A percentile compares a stretch with the other conserved stretches of the same genome.
Conservation (phyloP, 2,113 vertebrate species). For the Mustela nigripes region DNA sequence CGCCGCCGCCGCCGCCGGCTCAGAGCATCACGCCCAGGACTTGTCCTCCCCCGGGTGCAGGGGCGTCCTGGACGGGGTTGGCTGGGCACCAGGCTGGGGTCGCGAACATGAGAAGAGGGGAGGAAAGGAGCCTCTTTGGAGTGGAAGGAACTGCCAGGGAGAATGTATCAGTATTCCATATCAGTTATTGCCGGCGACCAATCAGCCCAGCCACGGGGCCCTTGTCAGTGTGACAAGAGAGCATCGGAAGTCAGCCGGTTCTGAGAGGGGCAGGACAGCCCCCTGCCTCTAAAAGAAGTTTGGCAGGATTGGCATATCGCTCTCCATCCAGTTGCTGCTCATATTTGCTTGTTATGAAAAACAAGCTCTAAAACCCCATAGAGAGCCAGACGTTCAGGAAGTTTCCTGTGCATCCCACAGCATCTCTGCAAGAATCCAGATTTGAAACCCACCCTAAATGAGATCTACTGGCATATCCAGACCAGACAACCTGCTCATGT, state of each 20-base stretch:
- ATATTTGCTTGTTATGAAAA: slow-evolving; percentile 6
- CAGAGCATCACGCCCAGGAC: slow-evolving; percentile 78
- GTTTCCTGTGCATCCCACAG: not conserved
- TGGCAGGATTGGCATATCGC: not conserved
- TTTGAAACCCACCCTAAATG: not conserved
- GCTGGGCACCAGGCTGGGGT: slow-evolving; percentile 13
- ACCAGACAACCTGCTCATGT: not conserved
- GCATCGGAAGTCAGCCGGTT: slow-evolving; percentile 75
- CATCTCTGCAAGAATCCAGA: not conserved
- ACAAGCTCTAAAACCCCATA: not conserved
- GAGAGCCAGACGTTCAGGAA: not conserved
- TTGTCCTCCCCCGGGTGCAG: slow-evolving; percentile 65
- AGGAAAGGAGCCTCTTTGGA: slow-evolving; percentile 79
- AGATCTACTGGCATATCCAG: not conserved
- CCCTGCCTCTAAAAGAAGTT: slow-evolving; percentile 3
- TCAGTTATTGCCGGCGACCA: slow-evolving; percentile 88
- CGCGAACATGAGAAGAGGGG: not conserved
- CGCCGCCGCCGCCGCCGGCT: slow-evolving; percentile 66
- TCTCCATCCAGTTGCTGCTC: not conserved
- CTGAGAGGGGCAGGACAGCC: not conserved
- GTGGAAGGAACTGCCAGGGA: slow-evolving; percentile 82
- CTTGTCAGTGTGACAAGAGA: slow-evolving; percentile 85
- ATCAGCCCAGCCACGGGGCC: slow-evolving; percentile 86
- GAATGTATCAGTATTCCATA: slow-evolving; percentile 89
- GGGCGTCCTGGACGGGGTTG: not conserved